These are phyloP conservation scores for Pocillopora damicornis DNA, from an alignment of 64 coral and sea anemone genomes.

Conservation along the genomic window DNA sequence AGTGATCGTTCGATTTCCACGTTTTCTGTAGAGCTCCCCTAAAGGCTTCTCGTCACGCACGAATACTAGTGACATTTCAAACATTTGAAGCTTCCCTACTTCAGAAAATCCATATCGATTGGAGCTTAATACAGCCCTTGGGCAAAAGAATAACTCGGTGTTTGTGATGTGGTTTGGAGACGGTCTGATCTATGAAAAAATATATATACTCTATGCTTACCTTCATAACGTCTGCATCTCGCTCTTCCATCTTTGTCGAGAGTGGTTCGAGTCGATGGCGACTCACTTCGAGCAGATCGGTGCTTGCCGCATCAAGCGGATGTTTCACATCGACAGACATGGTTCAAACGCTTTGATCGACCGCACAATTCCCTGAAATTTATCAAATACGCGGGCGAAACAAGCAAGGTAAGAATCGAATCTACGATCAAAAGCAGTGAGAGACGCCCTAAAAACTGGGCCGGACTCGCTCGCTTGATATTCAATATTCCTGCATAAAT, in stretches of 20 bases:
- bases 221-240: conserved; percentile 85
- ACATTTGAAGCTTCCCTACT: background rate
- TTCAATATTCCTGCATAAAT: conserved; percentile 40
- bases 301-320: conserved; percentile 82
- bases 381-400: background rate
- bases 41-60: conserved; percentile 13
- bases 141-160: background rate
- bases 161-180: background rate
- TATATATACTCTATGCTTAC: conserved; percentile 34
- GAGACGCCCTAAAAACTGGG: conserved; percentile 41
- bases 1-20: background rate
- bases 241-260: conserved; percentile 84
- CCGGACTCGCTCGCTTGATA: conserved; percentile 36
- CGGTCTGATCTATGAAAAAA: conserved; percentile 11
- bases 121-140: background rate
- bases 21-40: background rate
- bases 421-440: conserved; percentile 21
- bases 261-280: conserved; percentile 83
- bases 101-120: background rate
- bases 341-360: conserved; percentile 30
- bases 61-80: conserved; percentile 34
- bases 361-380: conserved; percentile 21
- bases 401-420: background rate
- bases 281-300: conserved; percentile 89
- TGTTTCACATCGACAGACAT: conserved; percentile 96